These are phyloP conservation scores for Enteromius viviparus DNA, from an alignment of 2,797 vertebrate genomes.

Conservation along the genomic window DNA sequence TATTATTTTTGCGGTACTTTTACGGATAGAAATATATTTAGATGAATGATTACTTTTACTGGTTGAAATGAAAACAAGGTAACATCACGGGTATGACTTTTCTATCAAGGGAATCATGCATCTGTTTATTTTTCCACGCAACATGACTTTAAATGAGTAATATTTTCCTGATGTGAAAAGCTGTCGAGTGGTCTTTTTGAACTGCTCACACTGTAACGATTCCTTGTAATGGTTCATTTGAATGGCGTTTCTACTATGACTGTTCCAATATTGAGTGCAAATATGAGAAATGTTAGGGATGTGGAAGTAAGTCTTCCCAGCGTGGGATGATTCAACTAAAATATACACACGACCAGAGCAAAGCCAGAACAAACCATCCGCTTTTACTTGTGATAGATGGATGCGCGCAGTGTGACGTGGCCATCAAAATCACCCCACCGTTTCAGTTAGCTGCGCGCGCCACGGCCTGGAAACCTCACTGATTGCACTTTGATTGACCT, in stretches of 20 bases:
- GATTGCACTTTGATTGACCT: constrained; percentile 59
- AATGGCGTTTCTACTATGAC: constrained; percentile 13
- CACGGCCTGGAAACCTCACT: constrained; percentile 33
- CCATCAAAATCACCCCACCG: constrained; percentile 24
- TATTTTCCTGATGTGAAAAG: constrained; percentile 14
- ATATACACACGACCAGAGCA: constrained; percentile 16
- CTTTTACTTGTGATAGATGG: constrained; percentile 48
- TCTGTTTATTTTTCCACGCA: constrained; percentile 6
- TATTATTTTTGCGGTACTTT: neutral
- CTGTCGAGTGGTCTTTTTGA: constrained; percentile 21
- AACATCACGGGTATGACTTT: neutral
- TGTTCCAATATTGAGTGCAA: constrained; percentile 27
- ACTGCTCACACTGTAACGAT: neutral
- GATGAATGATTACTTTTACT: neutral
- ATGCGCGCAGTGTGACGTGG: constrained; percentile 41
- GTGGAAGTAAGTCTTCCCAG: constrained; percentile 44
- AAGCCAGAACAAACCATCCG: constrained; percentile 49
- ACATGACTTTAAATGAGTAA: neutral
- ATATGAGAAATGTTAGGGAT: constrained; percentile 27
- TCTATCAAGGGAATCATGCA: neutral
- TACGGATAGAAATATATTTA: neutral
- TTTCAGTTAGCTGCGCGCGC: constrained; percentile 32
- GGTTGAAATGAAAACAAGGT: neutral
- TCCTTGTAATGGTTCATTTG: constrained; percentile 21
- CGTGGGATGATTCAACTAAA: constrained; percentile 30